A percentile compares a stretch with the other conserved stretches of the same genome.
phyloP scores from a whole-genome alignment of 2,113 vertebrate genomes.

The Lipophrys pholis region DNA sequence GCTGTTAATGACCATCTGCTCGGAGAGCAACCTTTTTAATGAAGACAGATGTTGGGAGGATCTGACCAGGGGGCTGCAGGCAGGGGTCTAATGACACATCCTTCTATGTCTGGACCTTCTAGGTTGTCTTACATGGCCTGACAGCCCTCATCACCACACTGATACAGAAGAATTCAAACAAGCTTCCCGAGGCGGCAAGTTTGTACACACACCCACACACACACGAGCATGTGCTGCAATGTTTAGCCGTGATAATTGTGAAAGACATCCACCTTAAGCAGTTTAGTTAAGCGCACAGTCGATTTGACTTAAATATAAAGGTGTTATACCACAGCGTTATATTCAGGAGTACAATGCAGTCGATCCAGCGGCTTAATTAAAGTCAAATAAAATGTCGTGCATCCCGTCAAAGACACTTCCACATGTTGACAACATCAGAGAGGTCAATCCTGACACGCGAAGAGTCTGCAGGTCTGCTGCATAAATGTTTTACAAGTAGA shows the following conservation, averaged over 20 bases:
- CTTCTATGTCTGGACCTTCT: constrained; percentile 62
- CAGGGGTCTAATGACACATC: constrained; percentile 80
- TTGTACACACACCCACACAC: not conserved
- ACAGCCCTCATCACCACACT: constrained; percentile 23
- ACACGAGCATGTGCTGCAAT: not conserved
- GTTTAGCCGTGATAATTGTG: not conserved
- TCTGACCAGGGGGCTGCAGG: constrained; percentile 75
- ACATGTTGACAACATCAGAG: not conserved
- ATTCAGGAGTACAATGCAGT: constrained; percentile 1
- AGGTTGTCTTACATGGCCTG: constrained; percentile 37
- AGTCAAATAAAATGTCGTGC: no score
- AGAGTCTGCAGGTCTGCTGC: constrained; percentile 7
- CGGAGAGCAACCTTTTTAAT: constrained; percentile 81
- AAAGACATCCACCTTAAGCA: not conserved
- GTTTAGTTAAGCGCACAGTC: not conserved
- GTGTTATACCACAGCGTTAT: not conserved
- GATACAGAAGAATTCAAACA: constrained; percentile 10
- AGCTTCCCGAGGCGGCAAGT: not conserved
- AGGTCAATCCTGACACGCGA: constrained; percentile 12
- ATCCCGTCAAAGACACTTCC: not conserved
- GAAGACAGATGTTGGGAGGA: constrained; percentile 79
- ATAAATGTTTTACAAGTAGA: constrained; percentile 28
- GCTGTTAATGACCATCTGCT: constrained; percentile 85
- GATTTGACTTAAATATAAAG: constrained; percentile 2
- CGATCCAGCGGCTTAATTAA: not conserved